Evolutionary conservation across 2,797 vertebrate species (phyloP).

Genomic region (Gymnodraco acuticeps): DNA sequence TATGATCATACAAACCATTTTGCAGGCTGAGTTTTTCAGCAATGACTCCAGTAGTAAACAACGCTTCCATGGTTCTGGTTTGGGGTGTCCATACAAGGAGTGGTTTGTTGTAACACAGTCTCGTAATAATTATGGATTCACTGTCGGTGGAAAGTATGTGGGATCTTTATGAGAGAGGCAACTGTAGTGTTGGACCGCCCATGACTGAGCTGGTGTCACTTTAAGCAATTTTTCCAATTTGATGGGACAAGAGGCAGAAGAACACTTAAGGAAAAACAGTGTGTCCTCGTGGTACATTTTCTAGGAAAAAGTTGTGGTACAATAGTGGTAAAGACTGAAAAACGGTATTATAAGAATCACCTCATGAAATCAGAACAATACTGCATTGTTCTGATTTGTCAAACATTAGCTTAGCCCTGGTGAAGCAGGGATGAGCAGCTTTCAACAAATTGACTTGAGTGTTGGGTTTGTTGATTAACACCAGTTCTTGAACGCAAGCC

Average conservation of each 20-base stretch:
- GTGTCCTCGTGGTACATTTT: conserved; percentile 5
- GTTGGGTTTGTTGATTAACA: conserved; percentile 49
- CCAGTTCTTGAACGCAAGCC: conserved; percentile 55
- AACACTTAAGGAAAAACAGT: not conserved
- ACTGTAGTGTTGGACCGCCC: conserved; percentile 41
- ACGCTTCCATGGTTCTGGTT: conserved; percentile 48
- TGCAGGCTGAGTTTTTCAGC: not conserved
- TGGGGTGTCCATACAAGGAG: conserved; percentile 65
- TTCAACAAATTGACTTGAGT: conserved; percentile 34
- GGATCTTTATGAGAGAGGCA: conserved; percentile 59
- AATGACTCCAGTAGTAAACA: conserved; percentile 63
- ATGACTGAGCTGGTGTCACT: conserved; percentile 38
- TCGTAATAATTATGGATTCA: conserved; percentile 61
- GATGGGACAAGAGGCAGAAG: not conserved
- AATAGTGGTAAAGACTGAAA: not conserved
- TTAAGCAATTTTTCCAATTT: not conserved
- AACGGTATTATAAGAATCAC: not conserved
- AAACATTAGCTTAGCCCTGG: conserved; percentile 35
- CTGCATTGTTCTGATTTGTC: conserved; percentile 29
- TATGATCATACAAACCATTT: conserved; percentile 1
- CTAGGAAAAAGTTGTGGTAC: not conserved
- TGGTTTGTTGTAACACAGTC: conserved; percentile 53
- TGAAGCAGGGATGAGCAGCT: conserved; percentile 36
- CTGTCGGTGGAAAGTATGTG: conserved; percentile 64
- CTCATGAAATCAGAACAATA: not conserved